These are phyloP conservation scores for Turdus rufiventris DNA, from an alignment of 2,113 vertebrate species.

Conservation along the genomic window DNA sequence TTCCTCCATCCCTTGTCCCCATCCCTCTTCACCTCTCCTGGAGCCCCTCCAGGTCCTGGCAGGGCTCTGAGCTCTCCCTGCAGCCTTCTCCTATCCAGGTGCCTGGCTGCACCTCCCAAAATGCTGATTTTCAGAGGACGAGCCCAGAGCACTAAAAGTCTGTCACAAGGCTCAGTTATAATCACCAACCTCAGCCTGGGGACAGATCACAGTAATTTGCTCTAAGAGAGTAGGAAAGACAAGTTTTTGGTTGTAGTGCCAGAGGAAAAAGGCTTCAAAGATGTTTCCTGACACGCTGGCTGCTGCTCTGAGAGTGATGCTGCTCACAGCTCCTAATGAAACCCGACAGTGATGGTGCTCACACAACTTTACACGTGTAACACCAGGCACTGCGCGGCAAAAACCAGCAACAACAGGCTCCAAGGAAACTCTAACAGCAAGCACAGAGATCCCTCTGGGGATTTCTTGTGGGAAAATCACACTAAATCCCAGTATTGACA, in stretches of 20 bases:
- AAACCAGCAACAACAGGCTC: neutral
- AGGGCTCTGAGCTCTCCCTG: neutral
- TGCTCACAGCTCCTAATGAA: neutral
- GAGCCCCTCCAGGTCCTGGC: rapidly evolving
- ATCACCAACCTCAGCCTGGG: neutral
- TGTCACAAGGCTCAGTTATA: neutral
- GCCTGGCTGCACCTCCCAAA: neutral
- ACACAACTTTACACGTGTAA: neutral
- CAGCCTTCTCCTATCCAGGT: neutral
- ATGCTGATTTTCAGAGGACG: neutral
- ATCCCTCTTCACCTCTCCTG: neutral
- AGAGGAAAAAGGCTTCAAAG: neutral
- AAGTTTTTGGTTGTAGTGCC: neutral
- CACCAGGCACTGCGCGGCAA: neutral
- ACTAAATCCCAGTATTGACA: conserved; percentile 50
- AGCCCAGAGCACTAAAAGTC: neutral
- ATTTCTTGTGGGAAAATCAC: conserved; percentile 25
- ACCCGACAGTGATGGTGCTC: neutral
- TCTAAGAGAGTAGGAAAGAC: rapidly evolving
- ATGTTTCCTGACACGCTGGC: neutral
- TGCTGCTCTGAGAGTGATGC: neutral
- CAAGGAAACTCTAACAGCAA: neutral
- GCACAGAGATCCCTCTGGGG: neutral
- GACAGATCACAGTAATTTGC: neutral
- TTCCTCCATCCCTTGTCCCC: neutral